Percentiles rank a stretch among this genome's conserved stretches.
Conservation (phyloP, 2,888 invertebrate species). For the Ephialtes manifestator region DNA sequence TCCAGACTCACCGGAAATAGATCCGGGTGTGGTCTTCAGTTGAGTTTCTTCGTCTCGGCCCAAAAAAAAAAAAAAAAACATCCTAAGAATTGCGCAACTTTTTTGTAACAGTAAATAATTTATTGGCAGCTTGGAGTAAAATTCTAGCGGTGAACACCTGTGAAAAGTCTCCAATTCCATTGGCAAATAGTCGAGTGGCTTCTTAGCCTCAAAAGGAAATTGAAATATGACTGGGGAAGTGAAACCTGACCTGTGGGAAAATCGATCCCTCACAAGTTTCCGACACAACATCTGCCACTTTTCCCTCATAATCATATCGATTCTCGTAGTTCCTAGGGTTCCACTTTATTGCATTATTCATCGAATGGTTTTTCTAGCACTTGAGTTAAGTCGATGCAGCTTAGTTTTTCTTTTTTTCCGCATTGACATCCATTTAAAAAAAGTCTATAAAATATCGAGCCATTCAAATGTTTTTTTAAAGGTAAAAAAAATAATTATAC, state of each 20-base stretch:
- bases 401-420: background rate
- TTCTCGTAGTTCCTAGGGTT: conserved; percentile 28
- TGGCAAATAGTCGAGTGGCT: background rate
- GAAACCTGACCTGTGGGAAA: conserved; percentile 52
- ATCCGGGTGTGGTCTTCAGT: conserved; percentile 61
- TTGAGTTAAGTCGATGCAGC: background rate
- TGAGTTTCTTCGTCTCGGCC: background rate
- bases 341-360: conserved; percentile 60
- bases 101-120: background rate
- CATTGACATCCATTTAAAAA: background rate
- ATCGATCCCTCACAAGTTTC: conserved; percentile 50
- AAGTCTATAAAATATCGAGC: too few species aligned
- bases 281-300: conserved; percentile 50
- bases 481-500: too few species aligned
- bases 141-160: background rate
- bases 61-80: background rate
- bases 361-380: background rate
- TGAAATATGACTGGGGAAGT: background rate
- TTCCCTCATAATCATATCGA: conserved; percentile 64
- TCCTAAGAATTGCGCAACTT: background rate
- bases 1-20: conserved; percentile 67
- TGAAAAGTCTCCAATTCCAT: background rate
- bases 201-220: background rate
- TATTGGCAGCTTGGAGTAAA: background rate
- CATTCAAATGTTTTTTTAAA: too few species aligned